Percentiles rank a stretch among this genome's conserved stretches.
Evolutionary conservation across 35 echinoderm and acorn worm genomes (phyloP).

Genomic region (Hemicentrotus pulcherrimus): DNA sequence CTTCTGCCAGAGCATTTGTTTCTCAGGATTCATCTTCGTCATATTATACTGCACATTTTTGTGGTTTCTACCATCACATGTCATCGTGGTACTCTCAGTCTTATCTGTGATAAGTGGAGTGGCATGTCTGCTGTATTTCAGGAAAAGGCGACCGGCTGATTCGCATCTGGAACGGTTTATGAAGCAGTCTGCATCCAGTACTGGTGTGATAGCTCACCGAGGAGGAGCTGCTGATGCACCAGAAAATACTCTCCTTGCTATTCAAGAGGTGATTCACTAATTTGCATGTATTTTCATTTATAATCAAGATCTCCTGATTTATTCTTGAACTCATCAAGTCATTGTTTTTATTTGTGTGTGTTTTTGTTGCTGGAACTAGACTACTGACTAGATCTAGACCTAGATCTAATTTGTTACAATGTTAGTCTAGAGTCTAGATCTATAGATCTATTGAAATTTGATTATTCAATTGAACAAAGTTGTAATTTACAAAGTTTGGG

Average conservation of each 20-base stretch:
- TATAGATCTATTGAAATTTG: no score
- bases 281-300: no score
- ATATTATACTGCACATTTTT: background rate
- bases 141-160: background rate
- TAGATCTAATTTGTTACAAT: no score
- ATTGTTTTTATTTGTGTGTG: no score
- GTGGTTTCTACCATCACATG: background rate
- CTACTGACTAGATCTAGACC: no score
- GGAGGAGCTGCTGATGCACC: constrained; percentile 76
- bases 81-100: background rate
- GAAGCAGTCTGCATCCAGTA: background rate
- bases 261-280: constrained; percentile 61
- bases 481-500: no score
- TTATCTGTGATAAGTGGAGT: background rate
- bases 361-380: no score
- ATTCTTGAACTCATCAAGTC: no score
- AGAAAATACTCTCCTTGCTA: constrained; percentile 74
- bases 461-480: no score
- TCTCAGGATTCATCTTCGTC: background rate
- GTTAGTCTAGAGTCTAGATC: no score
- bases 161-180: constrained; percentile 22
- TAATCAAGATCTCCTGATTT: no score
- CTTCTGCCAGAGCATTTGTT: background rate
- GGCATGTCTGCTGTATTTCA: background rate
- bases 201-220: constrained; percentile 62